Base-by-base conservation (phyloP, 2,888 invertebrate genomes). In the Diplazon laetatorius region DNA sequence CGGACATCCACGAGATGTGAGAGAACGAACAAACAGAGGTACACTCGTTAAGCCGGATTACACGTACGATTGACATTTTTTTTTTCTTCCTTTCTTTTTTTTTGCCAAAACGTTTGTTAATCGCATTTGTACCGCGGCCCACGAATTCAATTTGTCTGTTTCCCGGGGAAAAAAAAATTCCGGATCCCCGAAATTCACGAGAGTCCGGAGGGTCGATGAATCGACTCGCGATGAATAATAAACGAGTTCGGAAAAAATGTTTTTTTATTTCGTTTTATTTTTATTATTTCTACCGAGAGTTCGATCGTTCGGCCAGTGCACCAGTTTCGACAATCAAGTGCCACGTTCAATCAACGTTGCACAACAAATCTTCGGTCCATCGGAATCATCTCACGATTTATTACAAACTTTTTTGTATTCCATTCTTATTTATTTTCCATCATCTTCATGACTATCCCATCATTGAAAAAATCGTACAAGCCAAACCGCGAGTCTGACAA, bases 131-230 rank as follows among this genome's bases (percentile, higher is more conserved):
- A 85, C 84, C 85, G 85, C 80, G 83, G 70, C 79, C 84, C 84
- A 84, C 85, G 86, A 87, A 88, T 87, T 88, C 86, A 86, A 88
- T 88, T 88, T 87, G 86, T 82, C n/a, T n/a, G n/a, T 84, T 80
- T 82, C 81, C 85, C 84, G 71, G 76, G 52, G 80, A 74, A 57
- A 76, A 55, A 66, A 63, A 52, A 66, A 42, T 62, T 12, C 14
- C 73, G 35, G 20, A 10, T 14, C 18, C 37, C 18, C n/a, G n/a
- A n/a, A n/a, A n/a, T n/a, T n/a, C 62, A 16, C 14, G 55, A 82
- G 81, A 4, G 20, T 0, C 1, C n/a, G 76, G n/a, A 81, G 73
- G 63, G 80, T 16, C 52, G 22, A 60, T 30, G 20, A 39, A 44
- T 84, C 77, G 85, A 84, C 82, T 76, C 66, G 80, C 57, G 72